Base-by-base conservation (phyloP, 2,113 vertebrate genomes). In the Tachysurus vachellii region DNA sequence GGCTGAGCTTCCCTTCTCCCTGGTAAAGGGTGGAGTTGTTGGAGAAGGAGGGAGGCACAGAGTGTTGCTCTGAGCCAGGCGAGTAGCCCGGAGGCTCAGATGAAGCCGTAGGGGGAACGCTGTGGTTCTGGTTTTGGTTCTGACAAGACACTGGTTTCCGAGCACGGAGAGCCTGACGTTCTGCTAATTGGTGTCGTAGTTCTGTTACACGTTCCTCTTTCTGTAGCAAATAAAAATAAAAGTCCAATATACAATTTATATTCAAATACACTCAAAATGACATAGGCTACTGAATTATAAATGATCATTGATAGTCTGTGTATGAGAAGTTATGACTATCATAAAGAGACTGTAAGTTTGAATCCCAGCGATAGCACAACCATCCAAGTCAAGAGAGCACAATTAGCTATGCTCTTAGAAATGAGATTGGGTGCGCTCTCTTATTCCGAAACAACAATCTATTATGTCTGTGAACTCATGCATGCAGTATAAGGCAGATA, bases 171-270 rank as follows among this genome's bases (percentile, higher is more conserved):
- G 97, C 96, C 91, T 97, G 96, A 0, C 97, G 93, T 89, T 97
- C 96, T 14, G 96, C 95, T 88, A 98, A 95, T 90, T 97, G 97
- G 89, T 96, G 96, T 75, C 97, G 96, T 19, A 98, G 96, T 16
- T 97, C 97, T 0, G 96, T 97, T 6, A 99, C 97, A 0, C 97
- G 92, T 77, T 98, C 97, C 88, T 98, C 97, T 92, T 99, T 99
- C 97, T 99, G 94, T 13, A 50, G 83, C 77, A 28, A 76, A 84
- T 75, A 71, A 12, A 85, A 10, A 53, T 44, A 76, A 61, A 17
- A 19, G 70, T 68, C 26, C 1, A 42, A 4, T n/a, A 5, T 16
- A 28, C 12, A 56, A 56, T 79, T 56, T 79, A 79, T 8, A 28
- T 28, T n/a, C 53, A 79, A 28, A 79, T 79, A 54, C 26, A 54